A percentile compares a stretch with the other conserved stretches of the same genome.
Evolutionary conservation across 2,113 vertebrate species (phyloP).

Genomic region (Hydropotes inermis): DNA sequence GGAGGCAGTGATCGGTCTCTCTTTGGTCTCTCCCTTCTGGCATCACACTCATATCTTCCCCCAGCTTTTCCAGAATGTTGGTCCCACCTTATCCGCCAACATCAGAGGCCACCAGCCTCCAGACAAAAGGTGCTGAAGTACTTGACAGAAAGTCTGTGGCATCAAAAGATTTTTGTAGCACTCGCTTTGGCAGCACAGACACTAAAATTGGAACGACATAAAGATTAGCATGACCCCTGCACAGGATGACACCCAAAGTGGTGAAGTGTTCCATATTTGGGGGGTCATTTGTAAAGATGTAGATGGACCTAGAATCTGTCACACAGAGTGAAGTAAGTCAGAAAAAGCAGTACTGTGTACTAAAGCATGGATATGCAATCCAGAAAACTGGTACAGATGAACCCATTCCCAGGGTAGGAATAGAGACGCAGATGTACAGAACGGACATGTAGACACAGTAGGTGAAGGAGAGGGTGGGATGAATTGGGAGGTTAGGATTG

Average conservation of each 20-base stretch:
- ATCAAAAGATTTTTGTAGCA: neutral
- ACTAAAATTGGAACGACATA: neutral
- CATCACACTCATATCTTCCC: neutral
- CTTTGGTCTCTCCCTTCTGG: neutral
- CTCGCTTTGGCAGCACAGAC: neutral
- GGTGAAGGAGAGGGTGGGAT: neutral
- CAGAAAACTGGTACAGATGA: neutral
- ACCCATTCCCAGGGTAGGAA: neutral
- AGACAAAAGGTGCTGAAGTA: neutral
- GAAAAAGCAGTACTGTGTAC: neutral
- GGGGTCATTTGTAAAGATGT: neutral
- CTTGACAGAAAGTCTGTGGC: neutral
- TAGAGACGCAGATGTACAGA: rapidly evolving
- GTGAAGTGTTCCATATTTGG: neutral
- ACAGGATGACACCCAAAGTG: neutral
- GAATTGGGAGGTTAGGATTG: neutral
- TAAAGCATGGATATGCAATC: neutral
- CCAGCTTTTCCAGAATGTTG: neutral
- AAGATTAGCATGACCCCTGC: neutral
- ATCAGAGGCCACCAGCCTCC: neutral
- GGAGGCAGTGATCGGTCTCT: no score
- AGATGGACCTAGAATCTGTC: neutral
- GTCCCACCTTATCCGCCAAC: neutral
- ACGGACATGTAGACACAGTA: neutral
- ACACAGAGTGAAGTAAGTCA: neutral